A percentile compares a stretch with the other conserved stretches of the same genome.
Conservation (phyloP, 2,888 invertebrate species). For the Drosophila mimica region DNA sequence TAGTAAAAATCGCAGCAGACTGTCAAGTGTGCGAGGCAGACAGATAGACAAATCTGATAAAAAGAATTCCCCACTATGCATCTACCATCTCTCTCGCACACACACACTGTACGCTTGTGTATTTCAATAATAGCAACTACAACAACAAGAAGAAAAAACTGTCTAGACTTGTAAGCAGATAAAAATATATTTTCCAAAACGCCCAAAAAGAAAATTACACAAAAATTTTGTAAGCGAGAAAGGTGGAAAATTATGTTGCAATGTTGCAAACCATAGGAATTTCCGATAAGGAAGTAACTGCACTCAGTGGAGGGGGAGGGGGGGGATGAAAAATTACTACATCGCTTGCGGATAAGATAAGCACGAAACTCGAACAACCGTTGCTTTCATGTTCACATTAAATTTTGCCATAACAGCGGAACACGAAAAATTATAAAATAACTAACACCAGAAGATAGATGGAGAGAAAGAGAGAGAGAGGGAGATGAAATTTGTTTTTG, state of each 20-base stretch:
- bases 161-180: conserved; percentile 74
- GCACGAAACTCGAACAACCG: conserved; percentile 34
- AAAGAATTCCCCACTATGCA: conserved; percentile 24
- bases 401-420: conserved; percentile 49
- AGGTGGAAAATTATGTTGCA: conserved; percentile 48
- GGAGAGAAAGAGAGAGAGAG: not conserved
- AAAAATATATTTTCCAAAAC: conserved; percentile 54
- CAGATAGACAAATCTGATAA: not conserved
- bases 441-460: conserved; percentile 8
- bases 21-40: conserved; percentile 17
- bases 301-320: not conserved
- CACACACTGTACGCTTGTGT: conserved; percentile 5
- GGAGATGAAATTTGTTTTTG: conserved; percentile 5
- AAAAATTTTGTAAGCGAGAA: conserved; percentile 40
- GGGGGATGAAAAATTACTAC: conserved; percentile 44
- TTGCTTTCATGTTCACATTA: conserved; percentile 58
- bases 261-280: conserved; percentile 40
- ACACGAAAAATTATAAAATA: conserved; percentile 20
- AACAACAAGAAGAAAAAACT: conserved; percentile 34
- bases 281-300: conserved; percentile 65
- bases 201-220: conserved; percentile 35
- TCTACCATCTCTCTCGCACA: conserved; percentile 31
- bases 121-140: conserved; percentile 42
- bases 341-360: conserved; percentile 74
- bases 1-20: conserved; percentile 71